Evolutionary conservation across 2,113 vertebrate genomes (phyloP), one percentile per base, ranked within the genome.

Genomic region (Glaucidium brasilianum): DNA sequence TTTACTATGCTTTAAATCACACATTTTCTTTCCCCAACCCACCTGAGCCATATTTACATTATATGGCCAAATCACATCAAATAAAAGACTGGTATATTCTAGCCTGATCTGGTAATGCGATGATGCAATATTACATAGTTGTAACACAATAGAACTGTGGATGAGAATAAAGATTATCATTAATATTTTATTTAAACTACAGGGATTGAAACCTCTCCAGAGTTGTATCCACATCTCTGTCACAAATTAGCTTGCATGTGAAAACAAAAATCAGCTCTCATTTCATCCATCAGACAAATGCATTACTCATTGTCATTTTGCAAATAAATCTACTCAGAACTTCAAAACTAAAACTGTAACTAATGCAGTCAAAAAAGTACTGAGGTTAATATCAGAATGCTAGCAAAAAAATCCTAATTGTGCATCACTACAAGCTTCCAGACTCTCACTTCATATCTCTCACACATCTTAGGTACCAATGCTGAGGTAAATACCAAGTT

Each of bases 21-120:
- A 77, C 0, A 0, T 12, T 68, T 80, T 53, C 14, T 60, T 32
- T 13, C 15, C 8, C 5, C 15, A 6, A 4, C 5, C 2, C 9
- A 87, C 12, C 19, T 55, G 15, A 89, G 41, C 13, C 10, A 32
- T 41, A 22, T 29, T 47, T 73, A 26, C 52, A 56, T 71, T 92
- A 17, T 22, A 39, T 23, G 41, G 12, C 26, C 18, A 91, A 75
- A 73, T 66, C 34, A 47, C 47, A 84, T 32, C 11, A 37, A 82
- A 85, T 14, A 50, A 26, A 52, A 67, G 6, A 29, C 9, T 47
- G 18, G 14, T 43, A 34, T 34, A 66, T 53, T 90, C 85, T 41
- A 76, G 19, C 34, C 45, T 67, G 17, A 63, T n/a, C 17, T 41
- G 39, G 29, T 78, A 50, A 55, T 3, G 12, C 13, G 8, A 74